Conservation (phyloP, 1,140 invertebrate genomes). For the Tetranychus urticae region DNA sequence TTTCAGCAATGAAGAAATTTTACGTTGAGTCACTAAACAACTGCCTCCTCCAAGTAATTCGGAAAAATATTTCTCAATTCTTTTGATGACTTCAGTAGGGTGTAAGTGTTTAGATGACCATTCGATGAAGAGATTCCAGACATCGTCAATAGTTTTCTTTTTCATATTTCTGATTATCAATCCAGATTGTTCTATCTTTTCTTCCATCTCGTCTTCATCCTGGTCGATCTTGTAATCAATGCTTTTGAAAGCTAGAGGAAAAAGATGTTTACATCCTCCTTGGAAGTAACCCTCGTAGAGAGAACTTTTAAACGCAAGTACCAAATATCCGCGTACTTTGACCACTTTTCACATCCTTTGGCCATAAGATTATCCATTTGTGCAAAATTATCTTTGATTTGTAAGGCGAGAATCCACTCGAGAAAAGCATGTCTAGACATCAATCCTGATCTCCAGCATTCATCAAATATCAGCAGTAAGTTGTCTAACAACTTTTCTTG, state of each 20-base stretch:
- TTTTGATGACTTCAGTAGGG: background rate
- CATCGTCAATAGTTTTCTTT: background rate
- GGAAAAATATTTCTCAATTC: background rate
- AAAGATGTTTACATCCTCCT: background rate
- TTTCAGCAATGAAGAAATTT: slow-evolving; percentile 3
- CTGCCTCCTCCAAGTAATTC: background rate
- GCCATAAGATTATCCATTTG: slow-evolving; percentile 3
- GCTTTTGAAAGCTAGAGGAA: background rate
- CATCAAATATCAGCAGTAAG: slow-evolving; percentile 8
- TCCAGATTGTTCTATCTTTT: background rate
- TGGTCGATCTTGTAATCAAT: background rate
- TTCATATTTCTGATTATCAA: background rate
- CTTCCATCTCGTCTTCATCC: background rate
- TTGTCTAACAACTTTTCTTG: background rate
- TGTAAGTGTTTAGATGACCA: slow-evolving; percentile 1
- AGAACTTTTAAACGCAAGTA: background rate
- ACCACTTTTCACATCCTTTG: slow-evolving; percentile 9
- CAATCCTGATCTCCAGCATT: background rate
- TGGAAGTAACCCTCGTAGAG: background rate
- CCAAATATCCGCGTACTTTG: slow-evolving; percentile 8
- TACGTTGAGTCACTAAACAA: background rate
- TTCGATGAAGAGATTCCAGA: slow-evolving; percentile 5
- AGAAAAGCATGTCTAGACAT: background rate
- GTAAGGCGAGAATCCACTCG: slow-evolving; percentile 2
- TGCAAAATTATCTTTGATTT: slow-evolving; percentile 10